Conservation (phyloP, 2,113 vertebrate genomes). For the Chinchilla lanigera region DNA sequence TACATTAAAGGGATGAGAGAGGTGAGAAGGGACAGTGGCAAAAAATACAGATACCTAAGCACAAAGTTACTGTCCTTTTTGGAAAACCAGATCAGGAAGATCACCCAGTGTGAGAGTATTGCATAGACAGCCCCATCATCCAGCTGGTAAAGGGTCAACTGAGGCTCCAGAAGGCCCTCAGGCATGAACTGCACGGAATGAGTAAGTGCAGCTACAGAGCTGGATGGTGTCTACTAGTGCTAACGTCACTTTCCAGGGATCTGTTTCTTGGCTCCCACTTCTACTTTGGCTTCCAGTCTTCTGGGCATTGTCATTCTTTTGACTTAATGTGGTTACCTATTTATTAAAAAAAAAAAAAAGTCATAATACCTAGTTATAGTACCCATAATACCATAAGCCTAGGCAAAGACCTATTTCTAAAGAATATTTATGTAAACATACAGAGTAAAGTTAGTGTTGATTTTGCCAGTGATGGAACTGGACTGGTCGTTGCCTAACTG, state of each 20-base stretch:
- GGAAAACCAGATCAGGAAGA: background rate
- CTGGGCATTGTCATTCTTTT: background rate
- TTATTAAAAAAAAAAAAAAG: background rate
- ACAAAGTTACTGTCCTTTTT: background rate
- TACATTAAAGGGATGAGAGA: background rate
- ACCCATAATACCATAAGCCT: background rate
- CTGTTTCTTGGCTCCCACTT: background rate
- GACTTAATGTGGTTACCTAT: background rate
- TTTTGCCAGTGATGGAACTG: background rate
- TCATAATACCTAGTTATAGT: background rate
- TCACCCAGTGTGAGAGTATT: background rate
- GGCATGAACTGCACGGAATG: background rate
- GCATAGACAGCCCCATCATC: background rate
- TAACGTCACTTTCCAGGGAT: background rate
- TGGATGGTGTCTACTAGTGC: background rate
- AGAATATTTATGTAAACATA: background rate
- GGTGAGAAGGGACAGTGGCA: background rate
- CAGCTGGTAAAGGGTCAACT: background rate
- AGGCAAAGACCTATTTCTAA: slow-evolving; percentile 11
- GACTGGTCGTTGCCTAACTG: background rate
- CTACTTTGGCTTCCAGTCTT: background rate
- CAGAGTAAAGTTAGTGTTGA: background rate
- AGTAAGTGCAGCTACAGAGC: background rate
- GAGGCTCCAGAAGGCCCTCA: background rate
- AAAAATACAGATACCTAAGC: background rate